Evolutionary conservation across 2,888 invertebrate genomes (phyloP), one percentile per base, ranked within the genome.

Genomic region (Melieria omissa): DNA sequence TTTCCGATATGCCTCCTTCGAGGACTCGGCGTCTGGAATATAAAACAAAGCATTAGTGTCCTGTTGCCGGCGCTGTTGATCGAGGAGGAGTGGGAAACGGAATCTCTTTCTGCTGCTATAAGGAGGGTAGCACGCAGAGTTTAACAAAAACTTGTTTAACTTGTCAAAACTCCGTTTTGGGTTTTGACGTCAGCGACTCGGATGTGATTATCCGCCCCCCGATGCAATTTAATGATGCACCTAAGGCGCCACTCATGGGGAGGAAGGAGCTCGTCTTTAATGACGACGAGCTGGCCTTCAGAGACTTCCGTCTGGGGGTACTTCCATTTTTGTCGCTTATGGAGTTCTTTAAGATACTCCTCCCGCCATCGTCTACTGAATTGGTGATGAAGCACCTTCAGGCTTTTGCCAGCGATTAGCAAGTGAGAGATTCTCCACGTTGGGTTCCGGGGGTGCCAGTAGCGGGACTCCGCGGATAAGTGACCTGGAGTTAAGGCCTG

Each of bases 401-500:
- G 12, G 12, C 0, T 58, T 49, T 41, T 71, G 46, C 67, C 70
- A 73, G 4, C 63, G 44, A 16, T 64, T 71, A 0, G 60, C 3
- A 12, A 73, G 46, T 5, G 71, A 71, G 2, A 41, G 5, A 12
- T 42, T 42, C 8, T 42, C 44, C 6, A 4, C 4, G 41, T 42
- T 9, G 44, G 42, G 44, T 54, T 71, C 69, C 0, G 69, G 16
- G 2, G 60, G 42, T 10, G 65, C 64, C 10, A 71, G 29, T 0
- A 72, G 46, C 1, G 70, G 71, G 1, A 63, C 60, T 9, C 74
- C 71, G 7, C 46, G 8, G 4, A 74, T 16, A 74, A 74, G 10
- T 74, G 70, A 5, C 74, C 74, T 9, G 74, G 71, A n/a, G 65
- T 73, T 5, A 73, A 42, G 1, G n/a, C n/a, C n/a, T n/a, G n/a